Evolutionary conservation across 2,113 vertebrate species (phyloP).

Genomic region (Ictalurus punctatus): DNA sequence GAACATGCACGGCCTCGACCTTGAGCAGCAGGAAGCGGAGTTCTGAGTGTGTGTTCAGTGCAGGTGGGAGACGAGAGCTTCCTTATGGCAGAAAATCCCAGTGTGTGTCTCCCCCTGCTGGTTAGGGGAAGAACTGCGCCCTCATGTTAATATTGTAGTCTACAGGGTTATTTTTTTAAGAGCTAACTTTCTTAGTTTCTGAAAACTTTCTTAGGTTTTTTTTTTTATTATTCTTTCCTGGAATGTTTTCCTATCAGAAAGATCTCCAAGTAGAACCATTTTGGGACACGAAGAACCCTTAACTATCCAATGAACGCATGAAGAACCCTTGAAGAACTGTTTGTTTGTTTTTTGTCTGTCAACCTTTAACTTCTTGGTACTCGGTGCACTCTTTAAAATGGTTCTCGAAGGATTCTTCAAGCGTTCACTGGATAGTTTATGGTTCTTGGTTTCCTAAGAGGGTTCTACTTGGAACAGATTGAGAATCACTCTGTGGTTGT

Average conservation of each 20-base stretch:
- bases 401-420: neutral
- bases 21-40: slow-evolving; percentile 34
- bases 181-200: too few relatives aligned
- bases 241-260: neutral
- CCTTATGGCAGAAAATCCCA: slow-evolving; percentile 7
- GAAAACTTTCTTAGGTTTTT: too few relatives aligned
- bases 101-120: slow-evolving; percentile 55
- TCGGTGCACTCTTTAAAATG: neutral
- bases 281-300: neutral
- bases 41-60: slow-evolving; percentile 20
- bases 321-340: neutral
- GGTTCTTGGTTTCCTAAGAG: neutral
- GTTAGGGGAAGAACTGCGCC: neutral
- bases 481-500: too few relatives aligned
- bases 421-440: neutral
- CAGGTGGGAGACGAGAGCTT: slow-evolving; percentile 27
- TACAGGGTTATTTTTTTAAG: too few relatives aligned
- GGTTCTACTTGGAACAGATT: neutral
- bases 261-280: neutral
- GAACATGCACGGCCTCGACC: slow-evolving; percentile 56
- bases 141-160: neutral
- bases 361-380: neutral
- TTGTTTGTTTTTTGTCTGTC: neutral
- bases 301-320: neutral
- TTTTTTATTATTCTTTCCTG: neutral